Base-by-base conservation (phyloP, 1,140 invertebrate species). In the Tenebrio molitor region DNA sequence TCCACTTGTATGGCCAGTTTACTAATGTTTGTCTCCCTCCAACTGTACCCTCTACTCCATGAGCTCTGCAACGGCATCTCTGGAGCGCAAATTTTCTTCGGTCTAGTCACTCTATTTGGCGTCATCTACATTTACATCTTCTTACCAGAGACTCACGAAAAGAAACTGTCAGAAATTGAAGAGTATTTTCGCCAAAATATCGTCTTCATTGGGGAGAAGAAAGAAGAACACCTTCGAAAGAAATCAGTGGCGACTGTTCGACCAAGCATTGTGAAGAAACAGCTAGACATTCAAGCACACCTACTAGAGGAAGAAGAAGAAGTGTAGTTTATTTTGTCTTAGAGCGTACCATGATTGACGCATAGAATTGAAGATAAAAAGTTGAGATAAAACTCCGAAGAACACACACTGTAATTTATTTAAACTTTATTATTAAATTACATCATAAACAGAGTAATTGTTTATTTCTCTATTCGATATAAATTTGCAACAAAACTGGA, bases 141-240 rank as follows among this genome's bases (percentile, higher is more conserved):
- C 75, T 81, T 93, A 8, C 91, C 91, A 0, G 92, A 93, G 82
- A 93, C 92, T 0, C 91, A 92, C 78, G 87, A 86, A 8, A 91
- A 88, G 77, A 88, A 88, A 65, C 81, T 92, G 0, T 87, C 86
- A 1, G 90, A 93, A 77, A 92, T 93, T 71, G 86, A 89, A 71
- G 83, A 86, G 14, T 89, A 89, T 73, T 89, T 89, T 73, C 75
- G 83, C 0, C 80, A 84, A 25, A 86, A 88, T 77, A 77, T 74
- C 0, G 73, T 83, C 5, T 83, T 78, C 63, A 67, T 79, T 3
- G 64, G 64, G n/a, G 44, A 70, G 15, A 33, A 19, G 15, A 68
- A 46, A 4, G 72, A 64, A 53, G 69, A 75, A 21, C n/a, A n/a
- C n/a, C n/a, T n/a, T n/a, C n/a, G n/a, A 21, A 33, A 34, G 23